Evolutionary conservation across 2,888 invertebrate genomes (phyloP).

Genomic region (Diarsia mendica): DNA sequence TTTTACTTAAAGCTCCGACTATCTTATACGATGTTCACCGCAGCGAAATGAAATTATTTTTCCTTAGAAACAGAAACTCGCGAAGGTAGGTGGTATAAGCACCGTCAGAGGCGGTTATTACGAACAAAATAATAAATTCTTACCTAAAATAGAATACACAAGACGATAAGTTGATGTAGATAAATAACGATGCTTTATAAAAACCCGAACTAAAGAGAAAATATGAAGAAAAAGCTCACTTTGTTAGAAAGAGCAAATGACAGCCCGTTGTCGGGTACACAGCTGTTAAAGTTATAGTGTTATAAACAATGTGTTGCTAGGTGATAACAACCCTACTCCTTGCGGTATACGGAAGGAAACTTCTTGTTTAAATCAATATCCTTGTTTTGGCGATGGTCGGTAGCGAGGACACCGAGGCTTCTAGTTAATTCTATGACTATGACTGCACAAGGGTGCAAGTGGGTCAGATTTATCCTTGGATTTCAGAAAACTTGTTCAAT

Average conservation of each 20-base stretch:
- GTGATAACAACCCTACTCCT: slow-evolving; percentile 61
- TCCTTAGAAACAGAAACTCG: slow-evolving; percentile 31
- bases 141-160: slow-evolving; percentile 61
- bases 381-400: slow-evolving; percentile 26
- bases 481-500: not conserved
- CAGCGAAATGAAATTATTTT: slow-evolving; percentile 39
- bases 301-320: slow-evolving; percentile 71
- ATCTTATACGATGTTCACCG: slow-evolving; percentile 7
- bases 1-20: slow-evolving; percentile 18
- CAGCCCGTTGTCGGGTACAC: slow-evolving; percentile 67
- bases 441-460: not conserved
- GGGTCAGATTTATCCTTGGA: not conserved
- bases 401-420: not conserved
- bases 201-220: slow-evolving; percentile 53
- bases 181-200: slow-evolving; percentile 59
- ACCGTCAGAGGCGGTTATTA: slow-evolving; percentile 25
- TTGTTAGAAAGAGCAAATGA: slow-evolving; percentile 56
- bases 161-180: slow-evolving; percentile 52
- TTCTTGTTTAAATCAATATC: slow-evolving; percentile 55
- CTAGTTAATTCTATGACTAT: not conserved
- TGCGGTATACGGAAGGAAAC: slow-evolving; percentile 33
- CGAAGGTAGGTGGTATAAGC: slow-evolving; percentile 31
- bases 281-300: slow-evolving; percentile 65
- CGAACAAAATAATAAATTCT: slow-evolving; percentile 55
- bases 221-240: slow-evolving; percentile 38